Base-by-base conservation (phyloP, 2,797 vertebrate species). In the Pseudomugil tenellus region DNA sequence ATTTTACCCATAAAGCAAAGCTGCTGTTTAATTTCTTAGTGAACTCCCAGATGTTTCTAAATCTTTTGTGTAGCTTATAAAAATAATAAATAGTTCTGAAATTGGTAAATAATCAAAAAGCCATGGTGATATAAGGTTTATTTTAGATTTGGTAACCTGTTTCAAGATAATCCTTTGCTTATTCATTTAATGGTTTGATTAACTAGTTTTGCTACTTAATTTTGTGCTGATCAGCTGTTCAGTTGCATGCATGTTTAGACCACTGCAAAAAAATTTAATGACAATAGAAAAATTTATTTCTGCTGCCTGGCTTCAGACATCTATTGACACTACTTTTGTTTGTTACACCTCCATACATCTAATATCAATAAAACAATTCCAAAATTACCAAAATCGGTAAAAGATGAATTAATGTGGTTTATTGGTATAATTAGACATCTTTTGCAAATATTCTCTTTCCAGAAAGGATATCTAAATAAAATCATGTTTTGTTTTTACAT, bases 401-500 rank as follows among this genome's bases (percentile, higher is more conserved):
- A 51, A 25, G 49, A 13, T 1, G 13, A 26, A 34, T 58, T 14
- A 16, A 19, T 6, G 11, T 41, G 11, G 39, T 49, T 37, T 14
- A 46, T 43, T 58, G 1, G 8, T 49, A 28, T 17, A 23, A 29
- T 61, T 48, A 63, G 23, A 58, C 43, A 65, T 3, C 0, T 28
- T 48, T 58, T 79, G 68, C 17, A 53, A 57, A 48, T 17, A 2
- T 26, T 64, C 53, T 87, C 82, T 88, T 85, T 89, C 89, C 89
- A 89, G 82, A 84, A 89, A 87, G 88, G 87, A 85, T 26, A 43
- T 60, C 17, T 46, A 49, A 39, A 14, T 63, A 16, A 61, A 77
- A 21, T 59, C 14, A 58, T 70, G 46, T 77, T 74, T 67, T 58
- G 9, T 67, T 52, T 69, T 43, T 41, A 23, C 21, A 39, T 65